Percentiles rank a stretch among this genome's conserved stretches.
These are phyloP conservation scores for Recurvirostra avosetta DNA, from an alignment of 2,113 vertebrate genomes.

Conservation along the genomic window DNA sequence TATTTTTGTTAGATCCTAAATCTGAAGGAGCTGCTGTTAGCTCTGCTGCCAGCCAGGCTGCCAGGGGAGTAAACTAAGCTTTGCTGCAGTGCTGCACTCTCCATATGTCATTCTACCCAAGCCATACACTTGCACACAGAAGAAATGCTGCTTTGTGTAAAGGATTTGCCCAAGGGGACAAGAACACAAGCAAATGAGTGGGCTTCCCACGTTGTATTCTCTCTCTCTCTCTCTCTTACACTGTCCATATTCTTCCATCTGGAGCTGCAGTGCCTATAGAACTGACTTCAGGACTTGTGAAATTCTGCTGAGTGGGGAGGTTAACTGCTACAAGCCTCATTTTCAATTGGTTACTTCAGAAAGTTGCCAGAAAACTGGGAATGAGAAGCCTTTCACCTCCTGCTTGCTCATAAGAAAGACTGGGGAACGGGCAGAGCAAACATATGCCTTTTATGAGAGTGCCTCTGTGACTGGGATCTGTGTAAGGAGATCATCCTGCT, in stretches of 20 bases:
- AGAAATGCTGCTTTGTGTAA: neutral
- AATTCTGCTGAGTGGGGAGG: neutral
- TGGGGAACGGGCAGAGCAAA: neutral
- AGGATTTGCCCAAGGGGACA: neutral
- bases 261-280: neutral
- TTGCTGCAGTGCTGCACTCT: neutral
- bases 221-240: neutral
- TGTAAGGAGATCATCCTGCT: neutral
- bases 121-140: neutral
- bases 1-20: neutral
- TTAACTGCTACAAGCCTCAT: conserved; percentile 9
- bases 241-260: neutral
- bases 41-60: neutral
- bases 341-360: conserved; percentile 1
- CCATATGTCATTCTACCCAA: neutral
- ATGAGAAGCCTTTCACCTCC: neutral
- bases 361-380: neutral
- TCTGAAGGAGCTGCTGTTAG: neutral
- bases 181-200: neutral
- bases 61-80: neutral
- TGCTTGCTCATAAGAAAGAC: conserved; percentile 11
- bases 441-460: conserved; percentile 3
- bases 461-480: neutral
- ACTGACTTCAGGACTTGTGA: neutral
- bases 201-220: neutral